Evolutionary conservation across 1,140 invertebrate species (phyloP).

Genomic region (Listronotus bonariensis): DNA sequence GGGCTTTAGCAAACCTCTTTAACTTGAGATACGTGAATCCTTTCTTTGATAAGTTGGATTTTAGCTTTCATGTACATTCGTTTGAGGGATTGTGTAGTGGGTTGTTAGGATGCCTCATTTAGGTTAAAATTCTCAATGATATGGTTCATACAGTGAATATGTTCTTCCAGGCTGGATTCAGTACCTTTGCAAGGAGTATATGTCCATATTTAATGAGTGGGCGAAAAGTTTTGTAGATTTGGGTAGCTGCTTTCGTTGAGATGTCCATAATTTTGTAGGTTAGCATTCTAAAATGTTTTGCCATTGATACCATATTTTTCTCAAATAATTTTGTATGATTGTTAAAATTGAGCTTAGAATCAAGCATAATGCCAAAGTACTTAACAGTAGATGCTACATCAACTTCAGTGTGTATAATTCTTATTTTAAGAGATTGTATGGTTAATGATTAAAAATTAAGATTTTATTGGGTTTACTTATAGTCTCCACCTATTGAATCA

Average conservation of each 20-base stretch:
- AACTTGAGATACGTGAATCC: too few species aligned
- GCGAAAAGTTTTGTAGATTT: not conserved
- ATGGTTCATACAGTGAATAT: too few species aligned
- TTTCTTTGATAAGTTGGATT: too few species aligned
- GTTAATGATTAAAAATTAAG: not conserved
- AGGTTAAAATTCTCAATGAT: too few species aligned
- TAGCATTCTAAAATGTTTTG: conserved; percentile 1
- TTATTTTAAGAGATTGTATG: conserved; percentile 4
- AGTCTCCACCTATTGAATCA: too few species aligned
- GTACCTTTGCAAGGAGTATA: too few species aligned
- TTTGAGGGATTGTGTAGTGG: too few species aligned
- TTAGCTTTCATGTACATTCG: too few species aligned
- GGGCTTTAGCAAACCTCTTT: too few species aligned
- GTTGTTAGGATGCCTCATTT: too few species aligned
- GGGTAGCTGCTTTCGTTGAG: not conserved
- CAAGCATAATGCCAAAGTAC: not conserved
- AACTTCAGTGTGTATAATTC: not conserved
- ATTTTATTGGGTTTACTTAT: not conserved
- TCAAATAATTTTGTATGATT: not conserved
- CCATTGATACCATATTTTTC: not conserved
- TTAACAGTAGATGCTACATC: not conserved
- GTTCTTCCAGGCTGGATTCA: too few species aligned
- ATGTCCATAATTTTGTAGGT: conserved; percentile 4
- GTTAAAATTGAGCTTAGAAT: not conserved
- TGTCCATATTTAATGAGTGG: too few species aligned